Conservation (phyloP, 2,888 invertebrate genomes). For the Pterostichus madidus region DNA sequence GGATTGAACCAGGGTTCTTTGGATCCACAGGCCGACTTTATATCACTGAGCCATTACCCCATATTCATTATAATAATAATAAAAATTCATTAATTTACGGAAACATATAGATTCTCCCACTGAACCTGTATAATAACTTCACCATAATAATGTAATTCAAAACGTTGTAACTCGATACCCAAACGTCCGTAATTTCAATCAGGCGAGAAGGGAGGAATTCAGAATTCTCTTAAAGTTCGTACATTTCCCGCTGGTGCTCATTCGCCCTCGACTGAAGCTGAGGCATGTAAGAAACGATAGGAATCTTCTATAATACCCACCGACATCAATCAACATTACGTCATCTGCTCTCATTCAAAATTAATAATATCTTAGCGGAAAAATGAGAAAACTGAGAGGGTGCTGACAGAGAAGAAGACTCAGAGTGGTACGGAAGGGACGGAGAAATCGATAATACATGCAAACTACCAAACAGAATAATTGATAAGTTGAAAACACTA, state of each 20-base stretch:
- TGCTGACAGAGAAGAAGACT: neutral
- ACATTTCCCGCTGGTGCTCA: neutral
- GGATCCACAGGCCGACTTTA: too few species aligned
- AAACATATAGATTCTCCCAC: neutral
- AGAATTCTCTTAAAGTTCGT: neutral
- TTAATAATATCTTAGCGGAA: slow-evolving; percentile 59
- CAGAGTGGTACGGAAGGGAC: neutral
- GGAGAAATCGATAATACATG: slow-evolving; percentile 25
- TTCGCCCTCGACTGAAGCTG: neutral
- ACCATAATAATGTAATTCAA: slow-evolving; percentile 42
- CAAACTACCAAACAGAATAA: slow-evolving; percentile 43
- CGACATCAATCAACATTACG: slow-evolving; percentile 63
- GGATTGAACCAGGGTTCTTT: too few species aligned
- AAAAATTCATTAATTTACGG: neutral
- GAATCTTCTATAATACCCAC: slow-evolving; percentile 49
- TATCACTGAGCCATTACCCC: too few species aligned
- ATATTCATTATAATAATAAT: too few species aligned
- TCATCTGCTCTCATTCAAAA: slow-evolving; percentile 61
- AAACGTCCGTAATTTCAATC: neutral
- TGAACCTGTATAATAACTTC: too few species aligned
- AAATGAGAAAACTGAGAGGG: slow-evolving; percentile 55
- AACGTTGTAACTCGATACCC: slow-evolving; percentile 31
- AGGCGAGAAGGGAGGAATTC: neutral
- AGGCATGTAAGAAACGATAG: slow-evolving; percentile 50
- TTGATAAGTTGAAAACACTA: slow-evolving; percentile 16